Base-by-base conservation (phyloP, 2,113 vertebrate genomes). In the Phaetusa simplex region DNA sequence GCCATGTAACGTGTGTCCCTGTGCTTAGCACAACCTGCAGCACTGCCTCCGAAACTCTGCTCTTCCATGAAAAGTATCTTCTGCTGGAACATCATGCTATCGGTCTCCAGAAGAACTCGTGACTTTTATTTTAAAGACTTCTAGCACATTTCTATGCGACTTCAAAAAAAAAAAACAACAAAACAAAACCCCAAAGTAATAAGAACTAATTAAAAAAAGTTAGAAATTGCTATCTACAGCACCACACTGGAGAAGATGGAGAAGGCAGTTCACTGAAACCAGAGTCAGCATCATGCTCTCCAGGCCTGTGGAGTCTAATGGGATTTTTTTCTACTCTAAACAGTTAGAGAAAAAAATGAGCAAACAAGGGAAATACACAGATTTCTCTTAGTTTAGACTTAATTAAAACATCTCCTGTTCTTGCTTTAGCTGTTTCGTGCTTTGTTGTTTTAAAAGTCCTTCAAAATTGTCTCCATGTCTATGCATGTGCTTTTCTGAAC, bases 1-100 rank as follows among this genome's bases (percentile, higher is more conserved):
- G 18, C 20, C 72, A 5, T 9, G 5, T 5, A 9, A 5, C 3
- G 0, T 32, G 27, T 40, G 32, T 50, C 40, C 16, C 20, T 27
- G 40, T 0, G 1, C 26, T 42, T 12, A 45, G 19, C 43, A 88
- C 11, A 69, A 53, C 43, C 84, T n/a, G 47, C 45, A 43, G 67
- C 3, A 2, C 36, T 66, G 55, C 24, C 26, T 49, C 13, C 6
- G 24, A 38, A 79, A 40, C 5, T 6, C 27, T 38, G 7, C 52
- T 59, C 26, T 9, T 56, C 26, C 5, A 1, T 9, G 13, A 49
- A 66, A 83, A 69, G 18, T 59, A 22, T 50, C 26, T 86, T 52
- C 43, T 61, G 10, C 45, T 73, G 55, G 19, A 76, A 24, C 19
- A 12, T 40, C 16, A 18, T 11, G 8, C 15, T 32, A 5, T 40